Base-by-base conservation (phyloP, 2,113 vertebrate genomes). In the Pachypanchax playfairii region DNA sequence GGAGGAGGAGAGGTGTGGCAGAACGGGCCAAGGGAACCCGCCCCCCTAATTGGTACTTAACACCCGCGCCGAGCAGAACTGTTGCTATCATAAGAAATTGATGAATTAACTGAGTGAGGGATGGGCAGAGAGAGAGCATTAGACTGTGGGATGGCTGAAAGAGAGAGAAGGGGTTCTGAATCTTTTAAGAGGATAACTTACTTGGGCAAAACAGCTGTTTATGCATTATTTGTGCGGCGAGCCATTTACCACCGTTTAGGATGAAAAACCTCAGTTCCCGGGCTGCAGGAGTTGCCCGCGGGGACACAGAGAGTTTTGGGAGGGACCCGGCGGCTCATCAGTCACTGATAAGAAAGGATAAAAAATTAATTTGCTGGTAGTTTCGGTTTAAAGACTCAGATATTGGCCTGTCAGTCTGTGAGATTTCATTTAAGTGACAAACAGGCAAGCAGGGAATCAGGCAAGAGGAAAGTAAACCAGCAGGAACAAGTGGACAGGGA, bases 31-130 rank as follows among this genome's bases (percentile, higher is more conserved):
- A 82, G 86, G 85, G 90, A 87, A 82, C 86, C 80, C 73, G 47
- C 69, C 78, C 76, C 81, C 65, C 87, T 92, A 92, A 92, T 92
- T 92, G 91, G 88, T 91, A 82, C 86, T 91, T 91, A 91, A 91
- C 85, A 90, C 84, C 84, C 80, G 65, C 82, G 76, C 77, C 35
- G 69, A 88, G 85, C 82, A 83, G 84, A 92, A 92, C 91, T 92
- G 91, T 93, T 93, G 91, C 91, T 92, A 90, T 93, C 91, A 92
- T 92, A 93, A 93, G 92, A 93, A 92, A 93, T 92, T 93, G 91
- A 92, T 92, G 91, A 92, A 91, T 91, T 88, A 92, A 88, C 89
- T 72, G 83, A 86, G 90, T 74, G 89, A 90, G 87, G 85, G 81
- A 77, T 58, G 63, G 80, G 35, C 48, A 67, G 75, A 76, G 68